Base-by-base conservation (phyloP, 1,140 invertebrate species). In the Ceratina australensis region DNA sequence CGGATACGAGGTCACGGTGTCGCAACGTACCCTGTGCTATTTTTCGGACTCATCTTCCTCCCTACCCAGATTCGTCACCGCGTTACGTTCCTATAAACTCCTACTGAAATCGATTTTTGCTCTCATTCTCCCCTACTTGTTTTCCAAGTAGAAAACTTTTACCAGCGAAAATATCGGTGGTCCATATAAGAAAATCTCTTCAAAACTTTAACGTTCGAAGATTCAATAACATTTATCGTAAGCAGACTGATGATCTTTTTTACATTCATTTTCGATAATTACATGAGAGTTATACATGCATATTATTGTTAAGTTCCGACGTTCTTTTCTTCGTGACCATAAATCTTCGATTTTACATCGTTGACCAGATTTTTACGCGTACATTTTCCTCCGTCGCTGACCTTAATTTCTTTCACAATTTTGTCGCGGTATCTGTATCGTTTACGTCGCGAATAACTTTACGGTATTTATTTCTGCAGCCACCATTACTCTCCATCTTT, bases 1-100 rank as follows among this genome's bases (percentile, higher is more conserved):
- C 61, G 68, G 52, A 72, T 79, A 83, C 81, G 82, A 84, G 82
- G 81, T 83, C 82, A 84, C 81, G 33, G 73, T 84, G 81, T 83
- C 81, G 78, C 78, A 77, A 84, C 24, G 61, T 74, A 26, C 49
- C 47, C 52, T 50, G 64, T 71, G 79, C 79, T 87, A 79, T 86
- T 84, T 81, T 78, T 78, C 79, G 57, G 33, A 16, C 50, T 72
- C 65, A 26, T 65, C 65, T 33, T 60, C 28, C n/a, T 26, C 28
- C 13, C 59, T 50, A 50, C 59, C 52, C 71, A 68, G 50, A 52
- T 4, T 65, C 22, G 13, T 24, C 50, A 7, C 60, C 50, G 24
- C 49, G 20, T 49, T 66, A 56, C 15, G 47, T 66, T 26, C 22
- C 33, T 66, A 24, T 18, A n/a, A 66, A 66, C 42, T 47, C 63